Evolutionary conservation across 2,113 vertebrate species (phyloP), one percentile per base, ranked within the genome.

Genomic region (Haemorhous mexicanus): DNA sequence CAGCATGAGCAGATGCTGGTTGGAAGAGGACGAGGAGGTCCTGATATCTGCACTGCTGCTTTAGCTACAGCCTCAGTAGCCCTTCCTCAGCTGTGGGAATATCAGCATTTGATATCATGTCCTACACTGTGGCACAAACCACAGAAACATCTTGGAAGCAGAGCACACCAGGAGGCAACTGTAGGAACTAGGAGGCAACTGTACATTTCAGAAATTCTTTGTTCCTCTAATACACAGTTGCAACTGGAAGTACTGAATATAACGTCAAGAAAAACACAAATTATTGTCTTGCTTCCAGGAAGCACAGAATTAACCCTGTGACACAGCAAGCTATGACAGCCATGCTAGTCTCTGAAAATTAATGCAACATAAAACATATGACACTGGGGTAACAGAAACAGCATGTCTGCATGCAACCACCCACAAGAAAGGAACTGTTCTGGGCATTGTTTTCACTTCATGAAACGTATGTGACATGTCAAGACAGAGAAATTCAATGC

Each of bases 391-490:
- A 90, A 93, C 27, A n/a, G 74, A 58, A 94, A 66, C 3, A 14
- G 82, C 64, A 92, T 67, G 67, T 47, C 43, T 93, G 63, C 59
- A 56, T 94, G 55, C 85, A 56, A 17, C 87, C 68, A 94, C 28
- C 27, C 32, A 61, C 47, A 84, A 47, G 41, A 86, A 96, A 94
- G 43, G 72, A 86, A 70, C 39, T 56, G 44, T 19, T 92, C 83
- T 74, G 69, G 76, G 56, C 53, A 72, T 68, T 68, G 80, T 96
- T 96, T 94, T 75, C 68, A 89, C 76, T 92, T 94, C 30, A 68
- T 68, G 79, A 88, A 94, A 94, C 0, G 5, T 77, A 89, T 83
- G 24, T 74, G 68, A 90, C 35, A 37, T 81, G 53, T 70, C 83
- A 95, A 32, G 26, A 75, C 55, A 94, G 74, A 90, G 52, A 84